Percentiles rank a stretch among this genome's conserved stretches.
Conservation (phyloP, 2,888 invertebrate species). For the Bombylius major region DNA sequence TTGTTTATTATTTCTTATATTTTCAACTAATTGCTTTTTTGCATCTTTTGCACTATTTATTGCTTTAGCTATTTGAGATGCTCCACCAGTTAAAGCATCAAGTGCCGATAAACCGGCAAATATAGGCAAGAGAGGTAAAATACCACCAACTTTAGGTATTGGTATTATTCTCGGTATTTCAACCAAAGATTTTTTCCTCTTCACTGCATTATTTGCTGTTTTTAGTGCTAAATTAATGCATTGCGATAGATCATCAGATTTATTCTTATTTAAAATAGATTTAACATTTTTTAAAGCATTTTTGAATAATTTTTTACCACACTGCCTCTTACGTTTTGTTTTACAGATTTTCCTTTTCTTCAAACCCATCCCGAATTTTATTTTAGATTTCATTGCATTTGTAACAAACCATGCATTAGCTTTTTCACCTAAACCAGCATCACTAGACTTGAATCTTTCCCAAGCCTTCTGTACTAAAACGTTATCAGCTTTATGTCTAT, state of each 20-base stretch:
- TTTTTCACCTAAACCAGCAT: too few relatives aligned
- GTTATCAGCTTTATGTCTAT: too few relatives aligned
- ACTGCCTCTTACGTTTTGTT: background rate
- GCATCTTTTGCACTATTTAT: too few relatives aligned
- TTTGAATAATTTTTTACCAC: background rate
- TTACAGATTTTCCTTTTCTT: background rate
- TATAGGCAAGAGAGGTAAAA: too few relatives aligned
- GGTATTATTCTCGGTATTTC: conserved; percentile 21
- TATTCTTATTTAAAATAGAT: conserved; percentile 9
- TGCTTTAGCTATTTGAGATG: conserved; percentile 27
- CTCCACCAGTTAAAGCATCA: conserved; percentile 27
- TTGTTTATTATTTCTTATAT: too few relatives aligned
- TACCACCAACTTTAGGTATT: conserved; percentile 25
- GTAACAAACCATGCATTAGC: too few relatives aligned
- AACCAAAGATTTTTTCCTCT: background rate
- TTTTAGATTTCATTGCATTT: too few relatives aligned
- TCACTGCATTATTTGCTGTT: conserved; percentile 3
- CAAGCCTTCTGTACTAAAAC: too few relatives aligned
- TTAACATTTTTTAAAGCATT: conserved; percentile 3
- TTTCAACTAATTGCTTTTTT: too few relatives aligned
- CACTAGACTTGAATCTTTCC: too few relatives aligned
- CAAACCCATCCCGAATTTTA: too few relatives aligned
- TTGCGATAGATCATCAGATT: conserved; percentile 9
- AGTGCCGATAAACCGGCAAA: conserved; percentile 27
- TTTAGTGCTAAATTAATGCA: conserved; percentile 15